phyloP scores from a whole-genome alignment of 2,888 invertebrate species.

The Meliscaeva auricollis region DNA sequence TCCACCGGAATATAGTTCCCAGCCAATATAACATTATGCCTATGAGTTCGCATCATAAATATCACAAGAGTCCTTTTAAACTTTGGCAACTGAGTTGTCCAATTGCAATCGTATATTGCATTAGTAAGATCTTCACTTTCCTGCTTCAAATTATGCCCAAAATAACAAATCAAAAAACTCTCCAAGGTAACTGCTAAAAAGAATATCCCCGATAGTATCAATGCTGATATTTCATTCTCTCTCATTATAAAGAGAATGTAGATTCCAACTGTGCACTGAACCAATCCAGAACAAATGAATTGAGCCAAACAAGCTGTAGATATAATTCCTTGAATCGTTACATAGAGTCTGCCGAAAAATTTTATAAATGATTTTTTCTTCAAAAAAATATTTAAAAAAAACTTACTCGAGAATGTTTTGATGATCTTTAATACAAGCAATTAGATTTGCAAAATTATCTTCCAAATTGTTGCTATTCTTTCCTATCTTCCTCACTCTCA shows the following conservation, averaged over 20 bases:
- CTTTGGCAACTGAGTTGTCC: constrained; percentile 85
- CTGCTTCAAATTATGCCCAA: constrained; percentile 85
- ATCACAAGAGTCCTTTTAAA: constrained; percentile 84
- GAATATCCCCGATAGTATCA: constrained; percentile 80
- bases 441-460: constrained; percentile 76
- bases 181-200: constrained; percentile 85
- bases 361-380: neutral
- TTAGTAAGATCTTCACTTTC: constrained; percentile 85
- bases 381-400: neutral
- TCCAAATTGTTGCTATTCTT: constrained; percentile 37
- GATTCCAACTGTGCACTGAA: constrained; percentile 83
- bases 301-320: constrained; percentile 86
- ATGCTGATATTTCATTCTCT: constrained; percentile 78
- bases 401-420: constrained; percentile 78
- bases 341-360: constrained; percentile 83
- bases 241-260: constrained; percentile 84
- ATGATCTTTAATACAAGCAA: constrained; percentile 80
- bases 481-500: constrained; percentile 80
- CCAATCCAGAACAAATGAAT: constrained; percentile 84
- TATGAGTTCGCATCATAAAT: constrained; percentile 85
- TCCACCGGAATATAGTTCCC: constrained; percentile 85
- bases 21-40: constrained; percentile 85
- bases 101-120: constrained; percentile 85
- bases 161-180: constrained; percentile 85
- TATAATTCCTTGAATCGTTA: constrained; percentile 84